Evolutionary conservation across 30 jellyfish, hydroid and myxozoan genomes (phyloP).

Genomic region (Turritopsis dohrnii): DNA sequence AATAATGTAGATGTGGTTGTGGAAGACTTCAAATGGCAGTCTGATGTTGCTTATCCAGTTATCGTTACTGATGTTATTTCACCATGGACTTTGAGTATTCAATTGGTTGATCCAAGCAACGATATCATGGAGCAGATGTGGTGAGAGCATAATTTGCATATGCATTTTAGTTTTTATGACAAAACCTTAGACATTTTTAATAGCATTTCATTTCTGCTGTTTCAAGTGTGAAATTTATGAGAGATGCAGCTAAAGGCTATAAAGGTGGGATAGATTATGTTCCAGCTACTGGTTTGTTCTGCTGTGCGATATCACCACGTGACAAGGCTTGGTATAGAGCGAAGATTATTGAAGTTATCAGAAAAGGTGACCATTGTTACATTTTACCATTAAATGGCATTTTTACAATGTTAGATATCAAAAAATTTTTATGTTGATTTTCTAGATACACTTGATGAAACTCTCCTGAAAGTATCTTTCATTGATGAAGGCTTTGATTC

Average conservation of each 20-base stretch:
- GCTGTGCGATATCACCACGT: constrained; percentile 91
- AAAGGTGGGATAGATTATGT: constrained; percentile 84
- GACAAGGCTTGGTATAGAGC: constrained; percentile 96
- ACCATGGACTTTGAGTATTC: constrained; percentile 79
- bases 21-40: constrained; percentile 33
- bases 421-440: not conserved
- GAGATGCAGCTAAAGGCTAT: constrained; percentile 83
- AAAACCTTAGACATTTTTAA: not conserved
- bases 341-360: constrained; percentile 33
- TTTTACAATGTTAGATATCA: no score
- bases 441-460: not conserved
- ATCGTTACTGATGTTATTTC: constrained; percentile 43
- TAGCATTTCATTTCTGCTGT: not conserved
- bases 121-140: constrained; percentile 91
- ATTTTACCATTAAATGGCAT: no score
- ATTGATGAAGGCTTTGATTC: constrained; percentile 64
- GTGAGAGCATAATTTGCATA: constrained; percentile 34
- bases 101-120: constrained; percentile 45
- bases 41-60: constrained; percentile 37
- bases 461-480: constrained; percentile 35
- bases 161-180: not conserved
- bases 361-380: not conserved
- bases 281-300: constrained; percentile 63
- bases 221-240: constrained; percentile 59
- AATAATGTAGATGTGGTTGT: constrained; percentile 15